These are phyloP conservation scores for Sycophila sp. DNA, from an alignment of 1,140 invertebrate species.

Conservation along the genomic window DNA sequence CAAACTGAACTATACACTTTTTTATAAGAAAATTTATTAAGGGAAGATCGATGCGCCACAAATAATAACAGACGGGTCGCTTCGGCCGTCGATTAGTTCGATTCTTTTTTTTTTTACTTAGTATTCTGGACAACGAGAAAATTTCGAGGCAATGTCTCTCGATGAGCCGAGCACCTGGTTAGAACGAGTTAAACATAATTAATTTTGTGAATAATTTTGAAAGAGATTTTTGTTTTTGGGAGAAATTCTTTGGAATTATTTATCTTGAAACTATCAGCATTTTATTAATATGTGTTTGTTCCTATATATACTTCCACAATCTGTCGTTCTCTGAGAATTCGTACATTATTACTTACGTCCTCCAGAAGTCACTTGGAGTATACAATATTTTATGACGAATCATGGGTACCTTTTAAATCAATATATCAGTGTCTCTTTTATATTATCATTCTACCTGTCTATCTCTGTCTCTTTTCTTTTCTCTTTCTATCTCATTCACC, in stretches of 20 bases:
- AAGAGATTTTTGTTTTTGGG: too few species aligned
- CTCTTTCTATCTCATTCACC: slow-evolving; percentile 28
- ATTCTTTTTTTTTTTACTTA: slow-evolving; percentile 7
- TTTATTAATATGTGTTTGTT: slow-evolving; percentile 4
- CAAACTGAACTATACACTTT: not conserved
- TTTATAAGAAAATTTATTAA: not conserved
- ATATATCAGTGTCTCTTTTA: slow-evolving; percentile 35
- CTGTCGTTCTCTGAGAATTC: not conserved
- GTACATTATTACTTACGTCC: not conserved
- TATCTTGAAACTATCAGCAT: not conserved
- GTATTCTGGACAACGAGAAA: not conserved
- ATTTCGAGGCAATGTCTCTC: slow-evolving; percentile 39
- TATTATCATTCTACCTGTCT: slow-evolving; percentile 29
- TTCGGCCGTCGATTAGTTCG: not conserved
- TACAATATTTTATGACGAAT: slow-evolving; percentile 14
- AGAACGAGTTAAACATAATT: not conserved
- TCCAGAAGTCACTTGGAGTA: slow-evolving; percentile 3
- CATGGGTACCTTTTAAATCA: slow-evolving; percentile 20
- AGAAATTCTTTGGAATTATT: not conserved
- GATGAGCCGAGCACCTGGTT: slow-evolving; percentile 17
- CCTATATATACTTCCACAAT: not conserved
- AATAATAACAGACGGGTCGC: not conserved
- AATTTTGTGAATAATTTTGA: not conserved
- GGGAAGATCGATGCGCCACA: not conserved
- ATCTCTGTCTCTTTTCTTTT: slow-evolving; percentile 40